Percentiles rank a stretch among this genome's conserved stretches.
phyloP scores from a whole-genome alignment of 2,888 invertebrate species.

The Thyatira batis region DNA sequence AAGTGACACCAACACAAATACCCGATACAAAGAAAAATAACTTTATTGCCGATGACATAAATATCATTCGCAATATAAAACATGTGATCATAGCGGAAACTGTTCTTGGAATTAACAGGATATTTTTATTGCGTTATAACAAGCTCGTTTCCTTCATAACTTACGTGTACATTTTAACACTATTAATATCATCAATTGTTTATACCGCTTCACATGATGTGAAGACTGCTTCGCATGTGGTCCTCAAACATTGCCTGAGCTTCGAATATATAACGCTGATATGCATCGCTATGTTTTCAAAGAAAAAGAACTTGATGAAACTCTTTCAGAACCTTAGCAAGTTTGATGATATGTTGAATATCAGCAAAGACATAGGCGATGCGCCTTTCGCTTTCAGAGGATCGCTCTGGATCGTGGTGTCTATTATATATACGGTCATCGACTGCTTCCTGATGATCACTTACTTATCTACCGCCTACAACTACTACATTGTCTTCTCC shows the following conservation, averaged over 20 bases:
- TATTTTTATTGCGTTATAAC: constrained; percentile 37
- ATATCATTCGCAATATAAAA: constrained; percentile 31
- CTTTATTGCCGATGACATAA: constrained; percentile 19
- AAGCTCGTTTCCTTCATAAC: constrained; percentile 23
- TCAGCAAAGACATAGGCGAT: constrained; percentile 36
- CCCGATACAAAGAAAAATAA: constrained; percentile 29
- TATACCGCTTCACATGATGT: constrained; percentile 18
- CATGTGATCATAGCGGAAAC: constrained; percentile 31
- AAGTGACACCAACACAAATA: constrained; percentile 31
- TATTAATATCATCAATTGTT: constrained; percentile 20
- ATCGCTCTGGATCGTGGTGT: constrained; percentile 27
- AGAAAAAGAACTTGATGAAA: constrained; percentile 35
- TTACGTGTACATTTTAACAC: constrained; percentile 25
- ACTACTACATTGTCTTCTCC: constrained; percentile 13
- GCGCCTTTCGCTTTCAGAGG: constrained; percentile 28
- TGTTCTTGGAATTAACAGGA: constrained; percentile 44
- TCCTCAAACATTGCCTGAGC: constrained; percentile 38
- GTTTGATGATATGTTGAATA: constrained; percentile 53
- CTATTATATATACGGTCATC: constrained; percentile 27
- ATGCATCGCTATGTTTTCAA: constrained; percentile 32
- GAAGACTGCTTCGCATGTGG: constrained; percentile 29
- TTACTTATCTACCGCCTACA: constrained; percentile 19
- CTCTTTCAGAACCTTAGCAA: constrained; percentile 43
- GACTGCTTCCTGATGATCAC: constrained; percentile 38
- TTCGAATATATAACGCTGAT: constrained; percentile 46